Evolutionary conservation across 1,140 invertebrate species (phyloP).

Genomic region (Drosophila arawakana): DNA sequence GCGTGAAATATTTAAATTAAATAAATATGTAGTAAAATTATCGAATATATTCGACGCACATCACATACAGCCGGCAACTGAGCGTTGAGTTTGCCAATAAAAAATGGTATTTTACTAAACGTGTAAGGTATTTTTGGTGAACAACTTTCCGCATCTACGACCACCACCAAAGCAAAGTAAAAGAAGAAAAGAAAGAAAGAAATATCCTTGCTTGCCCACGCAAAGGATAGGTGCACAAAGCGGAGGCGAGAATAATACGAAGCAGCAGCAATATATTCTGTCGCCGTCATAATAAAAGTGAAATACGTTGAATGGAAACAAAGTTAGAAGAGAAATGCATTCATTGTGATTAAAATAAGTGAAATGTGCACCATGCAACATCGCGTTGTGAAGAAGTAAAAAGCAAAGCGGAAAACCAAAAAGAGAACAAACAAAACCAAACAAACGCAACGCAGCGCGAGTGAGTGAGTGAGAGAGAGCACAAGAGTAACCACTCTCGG

Average conservation of each 20-base stretch:
- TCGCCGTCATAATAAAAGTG: conserved; percentile 42
- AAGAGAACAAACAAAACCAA: conserved; percentile 59
- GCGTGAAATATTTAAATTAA: conserved; percentile 40
- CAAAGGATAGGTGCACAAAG: conserved; percentile 68
- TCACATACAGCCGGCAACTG: conserved; percentile 21
- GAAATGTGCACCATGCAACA: conserved; percentile 72
- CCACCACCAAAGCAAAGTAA: conserved; percentile 27
- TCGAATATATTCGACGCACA: conserved; percentile 33
- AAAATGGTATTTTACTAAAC: conserved; percentile 17
- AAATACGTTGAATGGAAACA: conserved; percentile 46
- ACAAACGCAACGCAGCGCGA: conserved; percentile 44
- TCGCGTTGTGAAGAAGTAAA: conserved; percentile 56
- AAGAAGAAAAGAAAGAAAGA: conserved; percentile 29
- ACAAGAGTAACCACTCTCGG: conserved; percentile 39
- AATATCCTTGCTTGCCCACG: conserved; percentile 72
- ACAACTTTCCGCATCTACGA: conserved; percentile 18
- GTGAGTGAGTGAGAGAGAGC: background rate
- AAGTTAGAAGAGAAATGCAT: conserved; percentile 60
- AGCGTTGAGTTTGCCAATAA: background rate
- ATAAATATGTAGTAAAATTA: conserved; percentile 51
- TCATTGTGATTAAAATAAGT: conserved; percentile 54
- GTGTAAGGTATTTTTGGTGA: background rate
- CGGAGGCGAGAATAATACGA: conserved; percentile 51
- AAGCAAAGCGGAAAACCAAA: conserved; percentile 45
- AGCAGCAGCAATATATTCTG: conserved; percentile 19